These are phyloP conservation scores for Melanotaenia nigrans DNA, from an alignment of 2,797 vertebrate species.

Conservation along the genomic window DNA sequence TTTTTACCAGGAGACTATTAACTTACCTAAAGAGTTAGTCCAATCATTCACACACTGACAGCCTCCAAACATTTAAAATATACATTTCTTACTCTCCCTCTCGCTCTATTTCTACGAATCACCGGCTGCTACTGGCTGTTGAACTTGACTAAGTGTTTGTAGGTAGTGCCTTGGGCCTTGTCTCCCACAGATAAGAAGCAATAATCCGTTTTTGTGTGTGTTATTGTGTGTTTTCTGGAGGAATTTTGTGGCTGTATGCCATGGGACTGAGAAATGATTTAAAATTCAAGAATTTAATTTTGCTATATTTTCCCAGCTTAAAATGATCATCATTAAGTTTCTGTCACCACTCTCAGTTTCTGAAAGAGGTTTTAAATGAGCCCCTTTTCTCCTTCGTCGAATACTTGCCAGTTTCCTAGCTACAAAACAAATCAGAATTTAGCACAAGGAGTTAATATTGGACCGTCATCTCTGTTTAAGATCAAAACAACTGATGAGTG, in stretches of 20 bases:
- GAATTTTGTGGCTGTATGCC: conserved; percentile 55
- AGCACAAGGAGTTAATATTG: conserved; percentile 66
- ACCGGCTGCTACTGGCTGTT: conserved; percentile 68
- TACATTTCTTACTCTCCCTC: conserved; percentile 75
- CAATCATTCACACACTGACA: conserved; percentile 30
- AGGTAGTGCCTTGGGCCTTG: conserved; percentile 79
- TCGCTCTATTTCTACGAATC: conserved; percentile 75
- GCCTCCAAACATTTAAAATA: conserved; percentile 73
- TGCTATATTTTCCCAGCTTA: conserved; percentile 55
- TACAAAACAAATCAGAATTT: conserved; percentile 79
- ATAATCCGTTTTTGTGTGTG: conserved; percentile 68
- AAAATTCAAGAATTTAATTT: conserved; percentile 73
- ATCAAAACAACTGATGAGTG: conserved; percentile 73
- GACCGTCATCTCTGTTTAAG: conserved; percentile 67
- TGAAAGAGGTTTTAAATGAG: conserved; percentile 65
- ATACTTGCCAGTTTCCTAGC: conserved; percentile 61
- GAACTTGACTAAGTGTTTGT: conserved; percentile 85
- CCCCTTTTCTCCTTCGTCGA: conserved; percentile 54
- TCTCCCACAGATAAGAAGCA: conserved; percentile 77
- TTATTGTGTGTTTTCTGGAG: conserved; percentile 62
- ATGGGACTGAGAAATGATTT: conserved; percentile 63
- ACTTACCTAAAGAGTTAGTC: conserved; percentile 23
- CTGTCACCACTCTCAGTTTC: conserved; percentile 56
- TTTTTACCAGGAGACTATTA: conserved; percentile 48
- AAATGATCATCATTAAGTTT: conserved; percentile 76